Conservation (phyloP, 2,113 vertebrate species). For the Pyrgilauda ruficollis region DNA sequence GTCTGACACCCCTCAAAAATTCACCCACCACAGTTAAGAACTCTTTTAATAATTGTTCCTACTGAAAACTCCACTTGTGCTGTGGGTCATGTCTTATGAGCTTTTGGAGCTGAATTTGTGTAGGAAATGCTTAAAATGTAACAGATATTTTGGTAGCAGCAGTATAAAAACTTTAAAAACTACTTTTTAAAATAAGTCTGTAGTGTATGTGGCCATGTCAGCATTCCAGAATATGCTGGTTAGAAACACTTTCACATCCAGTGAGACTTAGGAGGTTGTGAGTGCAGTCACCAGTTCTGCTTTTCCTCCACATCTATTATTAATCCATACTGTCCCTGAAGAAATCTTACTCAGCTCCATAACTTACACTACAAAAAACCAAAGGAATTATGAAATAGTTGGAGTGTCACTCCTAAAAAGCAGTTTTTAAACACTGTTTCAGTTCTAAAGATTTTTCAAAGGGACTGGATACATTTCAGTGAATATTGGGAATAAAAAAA, state of each 20-base stretch:
- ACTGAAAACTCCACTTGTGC: not conserved
- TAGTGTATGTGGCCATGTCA: not conserved
- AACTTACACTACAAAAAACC: not conserved
- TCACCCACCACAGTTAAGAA: not conserved
- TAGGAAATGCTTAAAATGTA: not conserved
- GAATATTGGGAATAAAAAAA: not conserved
- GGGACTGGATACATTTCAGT: not conserved
- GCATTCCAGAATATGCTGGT: not conserved
- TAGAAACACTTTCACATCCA: constrained; percentile 2
- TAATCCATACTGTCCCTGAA: constrained; percentile 27
- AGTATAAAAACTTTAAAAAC: not conserved
- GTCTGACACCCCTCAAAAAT: not conserved
- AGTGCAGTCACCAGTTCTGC: not conserved
- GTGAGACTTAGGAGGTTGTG: not conserved
- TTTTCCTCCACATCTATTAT: constrained; percentile 37
- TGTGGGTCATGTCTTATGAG: not conserved
- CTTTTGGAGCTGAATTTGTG: not conserved
- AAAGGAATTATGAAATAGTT: constrained; percentile 18
- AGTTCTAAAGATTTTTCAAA: constrained; percentile 12
- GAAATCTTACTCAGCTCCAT: constrained; percentile 10
- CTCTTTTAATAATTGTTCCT: not conserved
- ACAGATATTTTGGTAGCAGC: not conserved
- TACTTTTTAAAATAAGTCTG: not conserved
- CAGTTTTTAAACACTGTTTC: not conserved
- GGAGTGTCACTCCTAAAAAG: not conserved